These are phyloP conservation scores for Carettochelys insculpta DNA, from an alignment of 2,113 vertebrate species.

Conservation along the genomic window DNA sequence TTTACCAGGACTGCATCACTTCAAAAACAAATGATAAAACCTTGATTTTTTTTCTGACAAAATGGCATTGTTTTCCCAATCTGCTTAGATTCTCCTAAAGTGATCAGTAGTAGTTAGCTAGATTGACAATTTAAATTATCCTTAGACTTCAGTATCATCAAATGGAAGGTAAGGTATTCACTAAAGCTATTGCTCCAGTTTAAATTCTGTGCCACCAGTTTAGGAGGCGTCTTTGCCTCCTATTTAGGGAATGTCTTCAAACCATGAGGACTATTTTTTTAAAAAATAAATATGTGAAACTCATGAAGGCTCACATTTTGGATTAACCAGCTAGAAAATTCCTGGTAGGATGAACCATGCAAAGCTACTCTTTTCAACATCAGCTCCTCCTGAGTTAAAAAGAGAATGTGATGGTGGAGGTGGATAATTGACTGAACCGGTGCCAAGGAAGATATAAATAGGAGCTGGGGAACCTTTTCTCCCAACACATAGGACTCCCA, in stretches of 20 bases:
- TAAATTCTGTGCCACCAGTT: neutral
- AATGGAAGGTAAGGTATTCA: neutral
- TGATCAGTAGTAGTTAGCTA: neutral
- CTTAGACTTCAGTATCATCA: neutral
- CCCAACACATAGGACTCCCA: neutral
- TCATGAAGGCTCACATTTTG: accelerated
- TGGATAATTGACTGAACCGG: neutral
- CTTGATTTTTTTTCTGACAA: neutral
- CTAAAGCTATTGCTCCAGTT: neutral
- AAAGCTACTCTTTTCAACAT: neutral
- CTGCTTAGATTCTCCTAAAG: neutral
- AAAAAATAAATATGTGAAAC: neutral
- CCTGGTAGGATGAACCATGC: neutral
- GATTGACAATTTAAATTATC: neutral
- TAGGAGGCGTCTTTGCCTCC: neutral
- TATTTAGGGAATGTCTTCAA: neutral
- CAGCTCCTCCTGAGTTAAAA: neutral
- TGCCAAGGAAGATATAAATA: no score
- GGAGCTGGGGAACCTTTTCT: neutral
- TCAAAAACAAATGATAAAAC: neutral
- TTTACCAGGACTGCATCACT: neutral
- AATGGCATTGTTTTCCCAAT: neutral
- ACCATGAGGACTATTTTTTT: neutral
- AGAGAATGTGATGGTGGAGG: accelerated
- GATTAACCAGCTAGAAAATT: neutral